Conservation (phyloP, 64 coral and sea anemone species). For the Acropora tenuis region DNA sequence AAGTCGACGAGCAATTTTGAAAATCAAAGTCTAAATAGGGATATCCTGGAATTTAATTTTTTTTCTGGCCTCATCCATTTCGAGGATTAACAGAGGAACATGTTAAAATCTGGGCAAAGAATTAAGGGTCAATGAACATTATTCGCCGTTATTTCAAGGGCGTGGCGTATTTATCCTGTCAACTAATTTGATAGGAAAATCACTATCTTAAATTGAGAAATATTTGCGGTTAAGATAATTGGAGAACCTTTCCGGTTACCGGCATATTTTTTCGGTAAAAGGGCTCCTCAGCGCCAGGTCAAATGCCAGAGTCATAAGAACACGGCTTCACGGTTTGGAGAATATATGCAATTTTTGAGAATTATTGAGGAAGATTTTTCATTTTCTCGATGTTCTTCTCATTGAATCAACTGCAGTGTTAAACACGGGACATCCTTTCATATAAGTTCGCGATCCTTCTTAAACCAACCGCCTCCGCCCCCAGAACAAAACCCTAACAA, state of each 20-base stretch:
- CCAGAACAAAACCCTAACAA: neutral
- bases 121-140: neutral
- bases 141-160: constrained; percentile 23
- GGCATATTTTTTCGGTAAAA: constrained; percentile 16
- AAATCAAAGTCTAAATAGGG: too few species aligned
- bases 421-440: neutral
- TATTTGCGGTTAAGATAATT: constrained; percentile 45
- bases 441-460: too few species aligned
- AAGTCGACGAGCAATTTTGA: too few species aligned
- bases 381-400: neutral
- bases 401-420: neutral
- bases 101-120: constrained; percentile 10
- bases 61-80: too few species aligned
- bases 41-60: too few species aligned
- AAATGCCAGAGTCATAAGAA: neutral
- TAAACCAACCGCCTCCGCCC: too few species aligned
- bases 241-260: constrained; percentile 19
- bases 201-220: neutral
- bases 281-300: neutral
- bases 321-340: neutral
- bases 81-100: too few species aligned
- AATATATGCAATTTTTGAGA: neutral
- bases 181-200: neutral
- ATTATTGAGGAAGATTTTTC: neutral
- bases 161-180: constrained; percentile 46